These are phyloP conservation scores for Leptinotarsa juncta DNA, from an alignment of 2,888 invertebrate genomes.

Conservation along the genomic window DNA sequence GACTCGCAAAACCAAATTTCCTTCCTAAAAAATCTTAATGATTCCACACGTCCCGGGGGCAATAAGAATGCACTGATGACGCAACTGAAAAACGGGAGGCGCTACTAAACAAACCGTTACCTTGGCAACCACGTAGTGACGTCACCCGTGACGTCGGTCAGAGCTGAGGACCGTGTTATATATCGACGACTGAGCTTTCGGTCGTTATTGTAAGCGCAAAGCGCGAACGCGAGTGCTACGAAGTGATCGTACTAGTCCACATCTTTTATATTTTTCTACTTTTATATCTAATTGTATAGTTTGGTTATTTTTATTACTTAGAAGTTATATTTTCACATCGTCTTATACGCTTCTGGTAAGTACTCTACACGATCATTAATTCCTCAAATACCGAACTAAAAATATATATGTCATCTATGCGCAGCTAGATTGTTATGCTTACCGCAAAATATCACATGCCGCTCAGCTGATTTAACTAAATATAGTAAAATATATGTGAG, in stretches of 20 bases:
- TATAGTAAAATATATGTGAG: conserved; percentile 32
- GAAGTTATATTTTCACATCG: conserved; percentile 62
- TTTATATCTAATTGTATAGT: conserved; percentile 65
- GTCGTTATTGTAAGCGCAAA: conserved; percentile 57
- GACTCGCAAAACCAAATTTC: neutral
- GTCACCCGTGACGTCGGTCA: conserved; percentile 62
- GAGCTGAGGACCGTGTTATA: conserved; percentile 63
- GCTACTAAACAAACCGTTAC: conserved; percentile 65
- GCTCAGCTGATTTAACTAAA: conserved; percentile 45
- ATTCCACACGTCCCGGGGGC: conserved; percentile 30
- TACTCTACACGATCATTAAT: conserved; percentile 36
- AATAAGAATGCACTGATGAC: conserved; percentile 63
- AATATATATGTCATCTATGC: conserved; percentile 25
- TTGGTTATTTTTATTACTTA: conserved; percentile 63
- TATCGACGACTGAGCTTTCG: conserved; percentile 61
- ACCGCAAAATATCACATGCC: conserved; percentile 38
- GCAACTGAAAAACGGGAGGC: conserved; percentile 69
- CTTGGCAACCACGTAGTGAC: conserved; percentile 60
- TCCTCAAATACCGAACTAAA: conserved; percentile 12
- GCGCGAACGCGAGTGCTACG: conserved; percentile 55
- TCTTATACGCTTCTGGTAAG: conserved; percentile 63
- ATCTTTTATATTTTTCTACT: conserved; percentile 66
- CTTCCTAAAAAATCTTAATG: conserved; percentile 16
- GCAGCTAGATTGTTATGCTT: conserved; percentile 28
- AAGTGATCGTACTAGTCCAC: conserved; percentile 64